These are phyloP conservation scores for Xylocopa sonorina DNA, from an alignment of 1,140 invertebrate genomes.

Conservation along the genomic window DNA sequence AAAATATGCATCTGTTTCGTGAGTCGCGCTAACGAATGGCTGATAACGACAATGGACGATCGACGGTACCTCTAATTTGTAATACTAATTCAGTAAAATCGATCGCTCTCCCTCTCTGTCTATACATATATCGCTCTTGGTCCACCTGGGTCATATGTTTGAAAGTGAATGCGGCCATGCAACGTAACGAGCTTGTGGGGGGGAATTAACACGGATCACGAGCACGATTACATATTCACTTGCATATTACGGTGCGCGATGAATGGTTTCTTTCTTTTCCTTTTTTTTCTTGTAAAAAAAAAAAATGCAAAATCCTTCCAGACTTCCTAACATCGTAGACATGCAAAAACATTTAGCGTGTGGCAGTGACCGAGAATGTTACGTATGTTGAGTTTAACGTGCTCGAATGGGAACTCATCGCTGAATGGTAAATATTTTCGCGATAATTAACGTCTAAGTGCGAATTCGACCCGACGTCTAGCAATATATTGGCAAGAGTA, in stretches of 20 bases:
- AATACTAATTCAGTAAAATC: slow-evolving; percentile 19
- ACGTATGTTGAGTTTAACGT: background rate
- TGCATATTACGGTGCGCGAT: background rate
- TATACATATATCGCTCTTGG: slow-evolving; percentile 76
- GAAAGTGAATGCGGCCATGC: slow-evolving; percentile 13
- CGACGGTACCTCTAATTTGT: slow-evolving; percentile 40
- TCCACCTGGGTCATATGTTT: slow-evolving; percentile 65
- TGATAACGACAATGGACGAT: slow-evolving; percentile 38
- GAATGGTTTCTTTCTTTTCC: background rate
- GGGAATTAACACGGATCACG: slow-evolving; percentile 23
- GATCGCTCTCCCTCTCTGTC: slow-evolving; percentile 20
- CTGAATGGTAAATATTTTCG: slow-evolving; percentile 18
- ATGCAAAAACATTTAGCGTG: background rate
- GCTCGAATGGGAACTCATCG: slow-evolving; percentile 22
- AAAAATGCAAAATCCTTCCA: background rate
- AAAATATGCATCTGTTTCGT: slow-evolving; percentile 61
- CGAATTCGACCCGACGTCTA: slow-evolving; percentile 52
- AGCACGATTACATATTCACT: background rate
- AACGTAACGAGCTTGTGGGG: slow-evolving; percentile 17
- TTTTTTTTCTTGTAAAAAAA: no score
- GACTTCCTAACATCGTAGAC: background rate
- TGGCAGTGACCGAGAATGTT: slow-evolving; percentile 15
- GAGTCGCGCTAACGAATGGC: background rate
- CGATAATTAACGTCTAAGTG: slow-evolving; percentile 33
- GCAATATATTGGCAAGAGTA: slow-evolving; percentile 73